phyloP scores from a whole-genome alignment of 2,888 invertebrate species.

The Meteorus cinctellus region DNA sequence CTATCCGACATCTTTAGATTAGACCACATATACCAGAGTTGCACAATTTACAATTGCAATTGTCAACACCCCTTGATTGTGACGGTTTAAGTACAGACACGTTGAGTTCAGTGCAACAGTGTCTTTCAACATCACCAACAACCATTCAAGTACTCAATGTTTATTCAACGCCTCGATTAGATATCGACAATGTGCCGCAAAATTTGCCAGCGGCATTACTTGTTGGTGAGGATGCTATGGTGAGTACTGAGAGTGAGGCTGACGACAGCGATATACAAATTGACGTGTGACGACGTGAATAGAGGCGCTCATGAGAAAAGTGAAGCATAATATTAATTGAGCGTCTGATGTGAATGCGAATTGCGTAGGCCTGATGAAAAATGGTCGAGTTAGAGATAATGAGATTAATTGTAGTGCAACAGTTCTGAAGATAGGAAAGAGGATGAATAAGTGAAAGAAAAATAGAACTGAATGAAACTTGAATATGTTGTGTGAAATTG shows the following conservation, averaged over 20 bases:
- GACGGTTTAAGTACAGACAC: constrained; percentile 65
- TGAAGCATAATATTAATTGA: constrained; percentile 4
- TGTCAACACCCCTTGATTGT: constrained; percentile 69
- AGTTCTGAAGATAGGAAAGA: not conserved
- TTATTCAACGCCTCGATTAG: constrained; percentile 70
- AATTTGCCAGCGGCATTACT: constrained; percentile 72
- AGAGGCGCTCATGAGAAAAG: constrained; percentile 47
- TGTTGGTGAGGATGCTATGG: constrained; percentile 72
- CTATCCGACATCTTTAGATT: constrained; percentile 73
- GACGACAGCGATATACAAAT: constrained; percentile 73
- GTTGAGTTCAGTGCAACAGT: constrained; percentile 68
- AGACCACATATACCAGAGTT: constrained; percentile 81
- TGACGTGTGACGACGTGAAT: constrained; percentile 70
- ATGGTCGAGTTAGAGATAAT: not conserved
- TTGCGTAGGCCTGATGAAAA: not conserved
- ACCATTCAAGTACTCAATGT: constrained; percentile 73
- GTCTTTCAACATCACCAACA: constrained; percentile 69
- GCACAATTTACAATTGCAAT: constrained; percentile 77
- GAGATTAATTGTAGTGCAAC: not conserved
- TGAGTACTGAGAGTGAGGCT: constrained; percentile 72
- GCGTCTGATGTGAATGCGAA: constrained; percentile 24
- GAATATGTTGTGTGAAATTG: constrained; percentile 24
- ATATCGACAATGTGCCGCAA: constrained; percentile 72
- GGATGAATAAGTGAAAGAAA: not conserved
- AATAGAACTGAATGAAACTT: not conserved